These are phyloP conservation scores for Drosophila orena DNA, from an alignment of 1,140 invertebrate genomes.

Conservation along the genomic window DNA sequence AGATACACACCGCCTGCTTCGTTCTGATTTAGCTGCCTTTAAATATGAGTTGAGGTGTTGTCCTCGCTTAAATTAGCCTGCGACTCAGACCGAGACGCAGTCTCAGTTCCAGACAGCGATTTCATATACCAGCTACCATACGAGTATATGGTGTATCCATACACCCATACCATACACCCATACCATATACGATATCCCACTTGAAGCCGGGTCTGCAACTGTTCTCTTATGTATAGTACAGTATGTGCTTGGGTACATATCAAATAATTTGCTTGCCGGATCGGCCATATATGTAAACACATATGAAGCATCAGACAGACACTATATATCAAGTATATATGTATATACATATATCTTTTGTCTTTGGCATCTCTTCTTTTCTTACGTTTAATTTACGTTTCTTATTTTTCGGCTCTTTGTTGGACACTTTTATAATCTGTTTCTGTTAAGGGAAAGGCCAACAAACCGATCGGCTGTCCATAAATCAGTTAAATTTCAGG, in stretches of 20 bases:
- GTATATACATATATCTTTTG: slow-evolving; percentile 61
- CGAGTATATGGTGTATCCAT: no score
- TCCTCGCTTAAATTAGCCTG: slow-evolving; percentile 83
- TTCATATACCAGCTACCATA: slow-evolving; percentile 5
- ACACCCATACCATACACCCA: slow-evolving; percentile 8
- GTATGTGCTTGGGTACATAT: slow-evolving; percentile 14
- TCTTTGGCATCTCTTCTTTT: slow-evolving; percentile 57
- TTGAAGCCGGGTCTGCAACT: slow-evolving; percentile 23
- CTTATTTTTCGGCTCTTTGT: slow-evolving; percentile 53
- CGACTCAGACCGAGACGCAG: slow-evolving; percentile 34
- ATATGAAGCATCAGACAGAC: slow-evolving; percentile 13
- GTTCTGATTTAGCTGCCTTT: slow-evolving; percentile 80
- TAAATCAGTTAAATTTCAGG: slow-evolving; percentile 59
- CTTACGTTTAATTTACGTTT: slow-evolving; percentile 64
- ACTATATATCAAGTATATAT: slow-evolving; percentile 46
- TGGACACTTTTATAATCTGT: slow-evolving; percentile 50
- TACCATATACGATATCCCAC: slow-evolving; percentile 12
- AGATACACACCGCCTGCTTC: slow-evolving; percentile 22
- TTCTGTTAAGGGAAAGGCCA: slow-evolving; percentile 46
- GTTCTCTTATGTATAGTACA: background rate
- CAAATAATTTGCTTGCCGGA: slow-evolving; percentile 47
- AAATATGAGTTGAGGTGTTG: slow-evolving; percentile 84
- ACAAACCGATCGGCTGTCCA: slow-evolving; percentile 49
- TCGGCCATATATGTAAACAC: slow-evolving; percentile 4
- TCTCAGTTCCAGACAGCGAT: slow-evolving; percentile 18